Evolutionary conservation across 92 coral and sea anemone species (phyloP).

Genomic region (Bergia sp.): DNA sequence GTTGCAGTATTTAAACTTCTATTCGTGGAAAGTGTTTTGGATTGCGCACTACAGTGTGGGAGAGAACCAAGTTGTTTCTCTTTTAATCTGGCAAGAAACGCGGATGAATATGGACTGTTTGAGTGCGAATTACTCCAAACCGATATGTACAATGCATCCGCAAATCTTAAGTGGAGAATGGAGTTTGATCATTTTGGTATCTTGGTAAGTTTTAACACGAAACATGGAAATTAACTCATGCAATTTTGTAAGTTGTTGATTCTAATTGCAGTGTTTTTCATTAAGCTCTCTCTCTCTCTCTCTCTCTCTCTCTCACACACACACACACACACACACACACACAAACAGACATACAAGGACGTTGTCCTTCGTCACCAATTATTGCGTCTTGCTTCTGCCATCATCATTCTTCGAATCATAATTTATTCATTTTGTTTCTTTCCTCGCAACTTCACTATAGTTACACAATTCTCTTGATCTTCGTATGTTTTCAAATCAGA

Average conservation of each 20-base stretch:
- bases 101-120: background rate
- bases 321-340: background rate
- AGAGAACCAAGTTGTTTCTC: conserved; percentile 7
- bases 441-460: too few relatives aligned
- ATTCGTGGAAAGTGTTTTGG: conserved; percentile 3
- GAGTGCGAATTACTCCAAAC: conserved; percentile 31
- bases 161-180: background rate
- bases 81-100: conserved; percentile 13
- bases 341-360: background rate
- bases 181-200: conserved; percentile 34
- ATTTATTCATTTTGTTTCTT: too few relatives aligned
- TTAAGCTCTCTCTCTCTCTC: too few relatives aligned
- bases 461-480: too few relatives aligned
- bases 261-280: background rate
- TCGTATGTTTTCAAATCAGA: too few relatives aligned
- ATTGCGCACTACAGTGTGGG: conserved; percentile 7
- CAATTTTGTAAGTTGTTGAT: too few relatives aligned
- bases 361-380: background rate
- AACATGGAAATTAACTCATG: too few relatives aligned
- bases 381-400: too few relatives aligned
- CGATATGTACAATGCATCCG: conserved; percentile 34
- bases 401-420: too few relatives aligned
- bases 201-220: conserved; percentile 29
- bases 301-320: background rate
- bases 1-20: background rate